Base-by-base conservation (phyloP, 1,140 invertebrate genomes). In the Diorhabda carinulata region DNA sequence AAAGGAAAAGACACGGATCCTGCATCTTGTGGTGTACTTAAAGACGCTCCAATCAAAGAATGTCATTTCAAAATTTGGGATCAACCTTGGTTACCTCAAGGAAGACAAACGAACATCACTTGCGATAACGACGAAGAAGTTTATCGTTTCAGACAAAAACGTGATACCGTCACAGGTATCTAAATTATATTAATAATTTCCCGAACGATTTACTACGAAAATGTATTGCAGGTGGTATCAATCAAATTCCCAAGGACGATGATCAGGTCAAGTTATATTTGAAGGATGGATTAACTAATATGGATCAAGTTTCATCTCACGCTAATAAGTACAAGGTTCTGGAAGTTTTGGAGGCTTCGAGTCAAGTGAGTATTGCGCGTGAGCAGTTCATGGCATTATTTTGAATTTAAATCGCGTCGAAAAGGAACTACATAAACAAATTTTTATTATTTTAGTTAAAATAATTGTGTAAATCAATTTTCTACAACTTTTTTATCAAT, bases 61-160 rank as follows among this genome's bases (percentile, higher is more conserved):
- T 74, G 73, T 52, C 52, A 67, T n/a, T 72, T 74, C 56, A 61
- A 66, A 66, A 68, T 74, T 61, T 72, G 68, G 68, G 70, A 74
- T 52, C 61, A 68, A 44, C 56, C 65, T 8, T 70, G 73, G 73
- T 4, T 57, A 6, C 5, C 47, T 8, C 40, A 66, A 9, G 84
- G 82, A 2, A 80, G 69, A 57, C 67, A 84, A 52, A 84, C 86
- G 40, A 82, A 81, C 5, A 81, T 87, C 0, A 77, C 78, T 5
- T 87, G 86, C 66, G 74, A 82, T 61, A 80, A 83, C 57, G 74
- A 72, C 25, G 25, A 25, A 25, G 25, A 74, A 41, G 69, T 76
- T 60, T 70, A 74, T 62, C 66, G 68, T 64, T 57, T 57, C 25
- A 57, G 57, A 57, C 57, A n/a, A 7, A 57, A 57, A 57, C 57